phyloP scores from a whole-genome alignment of 2,113 vertebrate genomes.

The Entosphenus tridentatus region DNA sequence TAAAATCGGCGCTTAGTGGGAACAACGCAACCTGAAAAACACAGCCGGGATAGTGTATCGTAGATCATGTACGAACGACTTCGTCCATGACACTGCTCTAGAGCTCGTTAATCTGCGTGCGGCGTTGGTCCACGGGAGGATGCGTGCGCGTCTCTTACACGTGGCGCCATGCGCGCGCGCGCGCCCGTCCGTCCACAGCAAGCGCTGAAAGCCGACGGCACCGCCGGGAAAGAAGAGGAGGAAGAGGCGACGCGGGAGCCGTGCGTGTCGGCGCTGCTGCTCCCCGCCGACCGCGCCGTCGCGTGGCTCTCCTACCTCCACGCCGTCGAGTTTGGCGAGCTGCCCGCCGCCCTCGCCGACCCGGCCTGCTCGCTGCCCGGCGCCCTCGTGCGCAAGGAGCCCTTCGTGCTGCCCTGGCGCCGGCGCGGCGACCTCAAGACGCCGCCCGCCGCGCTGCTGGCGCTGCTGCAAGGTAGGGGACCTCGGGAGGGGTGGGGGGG shows the following conservation, averaged over 20 bases:
- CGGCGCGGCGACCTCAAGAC: constrained; percentile 34
- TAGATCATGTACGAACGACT: too few relatives aligned
- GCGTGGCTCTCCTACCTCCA: constrained; percentile 76
- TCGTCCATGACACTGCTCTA: too few relatives aligned
- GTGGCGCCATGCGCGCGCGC: background rate
- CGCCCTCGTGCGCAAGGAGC: constrained; percentile 41
- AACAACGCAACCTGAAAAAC: too few relatives aligned
- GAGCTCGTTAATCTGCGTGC: too few relatives aligned
- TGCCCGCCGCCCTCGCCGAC: constrained; percentile 48
- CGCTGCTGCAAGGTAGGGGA: constrained; percentile 47
- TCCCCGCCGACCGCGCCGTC: constrained; percentile 36
- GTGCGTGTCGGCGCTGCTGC: constrained; percentile 26
- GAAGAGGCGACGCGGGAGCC: constrained; percentile 21
- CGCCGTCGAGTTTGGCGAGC: constrained; percentile 47
- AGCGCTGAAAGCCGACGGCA: background rate
- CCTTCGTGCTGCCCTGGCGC: constrained; percentile 59
- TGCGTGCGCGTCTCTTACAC: constrained; percentile 11
- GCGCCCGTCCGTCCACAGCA: background rate
- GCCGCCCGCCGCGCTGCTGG: constrained; percentile 32
- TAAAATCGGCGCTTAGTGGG: too few relatives aligned
- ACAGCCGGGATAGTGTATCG: too few relatives aligned
- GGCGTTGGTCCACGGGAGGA: too few relatives aligned
- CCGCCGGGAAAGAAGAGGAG: constrained; percentile 1
- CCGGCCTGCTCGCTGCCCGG: constrained; percentile 43
- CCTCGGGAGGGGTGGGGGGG: background rate